Evolutionary conservation across 2,888 invertebrate species (phyloP).

Genomic region (Habroteleia sp.): DNA sequence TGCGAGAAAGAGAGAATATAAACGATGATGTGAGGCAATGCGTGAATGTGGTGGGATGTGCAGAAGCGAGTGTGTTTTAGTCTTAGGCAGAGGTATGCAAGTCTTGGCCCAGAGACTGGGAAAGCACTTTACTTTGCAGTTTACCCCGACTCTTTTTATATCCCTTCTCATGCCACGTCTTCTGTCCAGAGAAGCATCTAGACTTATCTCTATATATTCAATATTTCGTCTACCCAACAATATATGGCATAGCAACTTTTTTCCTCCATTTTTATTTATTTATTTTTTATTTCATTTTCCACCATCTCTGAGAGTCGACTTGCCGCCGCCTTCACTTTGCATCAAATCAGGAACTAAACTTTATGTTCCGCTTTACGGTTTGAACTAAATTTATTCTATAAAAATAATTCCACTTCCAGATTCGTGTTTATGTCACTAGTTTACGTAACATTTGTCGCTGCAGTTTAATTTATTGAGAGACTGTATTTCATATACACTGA

Average conservation of each 20-base stretch:
- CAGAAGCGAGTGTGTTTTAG: slow-evolving; percentile 47
- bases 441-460: too few relatives aligned
- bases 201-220: slow-evolving; percentile 29
- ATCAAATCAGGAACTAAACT: too few relatives aligned
- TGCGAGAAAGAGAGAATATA: neutral
- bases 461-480: too few relatives aligned
- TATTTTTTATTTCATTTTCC: slow-evolving; percentile 5
- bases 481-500: too few relatives aligned
- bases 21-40: neutral
- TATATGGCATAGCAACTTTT: slow-evolving; percentile 13
- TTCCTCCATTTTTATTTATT: slow-evolving; percentile 13
- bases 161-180: slow-evolving; percentile 14
- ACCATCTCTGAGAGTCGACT: neutral
- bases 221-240: slow-evolving; percentile 19
- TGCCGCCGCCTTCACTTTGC: neutral
- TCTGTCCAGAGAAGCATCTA: slow-evolving; percentile 54
- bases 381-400: too few relatives aligned
- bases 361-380: too few relatives aligned
- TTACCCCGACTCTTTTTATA: slow-evolving; percentile 52
- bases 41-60: neutral
- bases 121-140: slow-evolving; percentile 63
- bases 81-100: slow-evolving; percentile 44
- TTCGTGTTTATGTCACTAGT: too few relatives aligned
- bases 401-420: too few relatives aligned
- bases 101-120: slow-evolving; percentile 61